A percentile compares a stretch with the other conserved stretches of the same genome.
These are phyloP conservation scores for Chesias legatella DNA, from an alignment of 2,888 invertebrate genomes.

Conservation along the genomic window DNA sequence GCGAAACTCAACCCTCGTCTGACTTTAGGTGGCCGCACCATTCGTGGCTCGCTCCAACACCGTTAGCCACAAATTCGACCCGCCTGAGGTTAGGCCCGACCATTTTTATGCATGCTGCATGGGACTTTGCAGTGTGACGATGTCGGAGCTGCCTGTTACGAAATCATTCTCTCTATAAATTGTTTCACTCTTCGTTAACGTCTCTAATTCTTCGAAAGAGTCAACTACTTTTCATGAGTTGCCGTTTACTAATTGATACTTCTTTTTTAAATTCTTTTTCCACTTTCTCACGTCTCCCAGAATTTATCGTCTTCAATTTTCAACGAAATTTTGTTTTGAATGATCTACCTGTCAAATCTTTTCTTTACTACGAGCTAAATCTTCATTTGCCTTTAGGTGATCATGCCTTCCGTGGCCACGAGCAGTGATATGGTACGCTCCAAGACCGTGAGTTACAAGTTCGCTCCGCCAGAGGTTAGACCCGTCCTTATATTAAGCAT, in stretches of 20 bases:
- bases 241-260: too few species aligned
- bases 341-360: neutral
- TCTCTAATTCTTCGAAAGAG: too few species aligned
- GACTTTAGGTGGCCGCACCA: slow-evolving; percentile 68
- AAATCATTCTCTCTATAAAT: neutral
- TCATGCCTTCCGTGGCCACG: slow-evolving; percentile 82
- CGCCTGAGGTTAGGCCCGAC: slow-evolving; percentile 72
- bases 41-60: slow-evolving; percentile 71
- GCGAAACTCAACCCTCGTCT: slow-evolving; percentile 8
- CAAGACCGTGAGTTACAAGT: slow-evolving; percentile 82
- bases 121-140: slow-evolving; percentile 69
- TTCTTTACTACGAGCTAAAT: neutral
- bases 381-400: slow-evolving; percentile 39
- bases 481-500: slow-evolving; percentile 53
- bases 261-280: too few species aligned
- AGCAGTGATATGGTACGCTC: slow-evolving; percentile 84
- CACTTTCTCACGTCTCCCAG: too few species aligned
- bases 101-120: slow-evolving; percentile 67
- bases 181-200: too few species aligned
- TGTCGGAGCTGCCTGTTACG: slow-evolving; percentile 46
- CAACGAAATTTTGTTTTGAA: too few species aligned
- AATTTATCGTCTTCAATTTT: too few species aligned
- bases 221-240: too few species aligned
- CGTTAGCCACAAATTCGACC: slow-evolving; percentile 84
- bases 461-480: slow-evolving; percentile 81